Base-by-base conservation (phyloP, 1,140 invertebrate species). In the Chrysopa pallens region DNA sequence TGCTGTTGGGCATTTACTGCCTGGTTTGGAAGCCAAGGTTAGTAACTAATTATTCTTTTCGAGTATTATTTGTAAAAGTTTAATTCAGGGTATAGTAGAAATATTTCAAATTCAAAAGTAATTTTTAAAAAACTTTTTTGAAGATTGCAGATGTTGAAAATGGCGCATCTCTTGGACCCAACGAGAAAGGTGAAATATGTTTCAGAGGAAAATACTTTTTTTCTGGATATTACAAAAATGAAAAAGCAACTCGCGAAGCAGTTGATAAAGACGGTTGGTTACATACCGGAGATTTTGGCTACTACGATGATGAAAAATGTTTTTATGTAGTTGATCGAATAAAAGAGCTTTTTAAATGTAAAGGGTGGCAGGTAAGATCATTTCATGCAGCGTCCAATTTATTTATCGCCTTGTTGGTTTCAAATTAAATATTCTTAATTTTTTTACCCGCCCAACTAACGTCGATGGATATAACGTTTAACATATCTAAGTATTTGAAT, bases 281-380 rank as follows among this genome's bases (percentile, higher is more conserved):
- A 12, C 68, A 70, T 49, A 80, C 80, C 41, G 80, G 80, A 29
- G 80, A 85, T 54, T 62, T 83, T 15, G 74, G 68, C 0, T 80
- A 74, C 47, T 70, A 74, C 44, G 76, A 83, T 48, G 63, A 76
- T 46, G 66, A 78, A 12, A 67, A 67, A 0, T 73, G 67, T 40
- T 69, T 84, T 41, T 78, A 65, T 46, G 67, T 84, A 36, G 66
- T 76, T 6, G 81, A 80, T 48, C 62, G 83, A 40, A 59, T 81
- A 28, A 85, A 84, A 49, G 79, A 84, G 51, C 62, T 85, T 33
- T 80, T 84, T 38, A 84, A 85, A 60, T 81, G 75, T 41, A 66
- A 67, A 53, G 65, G 61, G 14, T 58, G 64, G 43, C 69, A 70
- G 52, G 67, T 70, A 41, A 12, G 31, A 33, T 11, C 31, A 33